Evolutionary conservation across 2,797 vertebrate species (phyloP).

Genomic region (Rhynchonycteris naso): DNA sequence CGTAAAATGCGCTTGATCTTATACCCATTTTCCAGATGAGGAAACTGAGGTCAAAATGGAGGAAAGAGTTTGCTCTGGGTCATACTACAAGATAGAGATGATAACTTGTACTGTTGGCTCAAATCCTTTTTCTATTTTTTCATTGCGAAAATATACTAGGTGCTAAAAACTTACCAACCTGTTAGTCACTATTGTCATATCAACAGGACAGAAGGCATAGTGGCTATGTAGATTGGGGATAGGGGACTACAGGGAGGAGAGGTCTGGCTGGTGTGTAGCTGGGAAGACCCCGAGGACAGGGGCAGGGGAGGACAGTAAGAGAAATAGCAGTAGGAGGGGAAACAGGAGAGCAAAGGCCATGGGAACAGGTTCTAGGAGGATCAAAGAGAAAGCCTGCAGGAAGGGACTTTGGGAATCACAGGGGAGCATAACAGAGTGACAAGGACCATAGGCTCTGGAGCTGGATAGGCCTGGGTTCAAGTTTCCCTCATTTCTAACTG

Average conservation of each 20-base stretch:
- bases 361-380: not conserved
- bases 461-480: not conserved
- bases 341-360: not conserved
- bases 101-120: not conserved
- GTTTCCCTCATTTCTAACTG: not conserved
- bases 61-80: not conserved
- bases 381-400: not conserved
- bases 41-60: not conserved
- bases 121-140: not conserved
- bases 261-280: not conserved
- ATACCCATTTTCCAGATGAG: not conserved
- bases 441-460: not conserved
- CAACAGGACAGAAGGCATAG: not conserved
- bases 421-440: not conserved
- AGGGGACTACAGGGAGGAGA: not conserved
- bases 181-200: too few relatives aligned
- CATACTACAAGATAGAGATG: not conserved
- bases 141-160: not conserved
- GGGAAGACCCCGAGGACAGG: too few relatives aligned
- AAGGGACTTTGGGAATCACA: not conserved
- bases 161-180: not conserved
- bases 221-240: fast-evolving
- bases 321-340: fast-evolving
- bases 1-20: not conserved
- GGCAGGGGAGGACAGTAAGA: not conserved